phyloP scores from a whole-genome alignment of 2,888 invertebrate genomes.

The Pogonocherus hispidulus region DNA sequence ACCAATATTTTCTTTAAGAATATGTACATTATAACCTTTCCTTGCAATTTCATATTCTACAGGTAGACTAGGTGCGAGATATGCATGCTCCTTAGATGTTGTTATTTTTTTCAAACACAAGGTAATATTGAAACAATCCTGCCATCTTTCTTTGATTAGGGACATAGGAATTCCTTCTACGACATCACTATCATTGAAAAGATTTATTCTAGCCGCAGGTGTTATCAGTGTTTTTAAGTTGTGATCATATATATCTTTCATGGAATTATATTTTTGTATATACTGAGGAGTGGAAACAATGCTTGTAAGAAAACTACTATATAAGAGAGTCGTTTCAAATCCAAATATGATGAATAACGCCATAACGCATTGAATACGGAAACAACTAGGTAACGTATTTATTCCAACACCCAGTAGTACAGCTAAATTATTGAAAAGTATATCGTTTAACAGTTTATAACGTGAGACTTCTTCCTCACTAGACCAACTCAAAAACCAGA shows the following conservation, averaged over 20 bases:
- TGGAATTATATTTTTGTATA: conserved; percentile 21
- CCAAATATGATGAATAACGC: conserved; percentile 23
- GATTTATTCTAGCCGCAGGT: background rate
- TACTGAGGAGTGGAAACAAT: conserved; percentile 25
- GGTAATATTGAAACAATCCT: background rate
- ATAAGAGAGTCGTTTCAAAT: conserved; percentile 1
- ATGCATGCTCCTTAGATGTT: background rate
- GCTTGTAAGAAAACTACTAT: conserved; percentile 31
- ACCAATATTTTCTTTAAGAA: background rate
- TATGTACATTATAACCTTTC: background rate
- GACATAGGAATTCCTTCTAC: background rate
- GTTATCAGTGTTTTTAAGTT: conserved; percentile 25
- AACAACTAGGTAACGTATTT: conserved; percentile 11
- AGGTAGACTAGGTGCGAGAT: background rate
- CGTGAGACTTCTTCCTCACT: background rate
- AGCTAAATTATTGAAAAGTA: conserved; percentile 12
- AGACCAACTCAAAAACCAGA: conserved; percentile 27
- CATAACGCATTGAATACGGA: conserved; percentile 29
- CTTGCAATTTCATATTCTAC: background rate
- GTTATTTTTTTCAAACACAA: background rate
- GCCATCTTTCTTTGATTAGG: background rate
- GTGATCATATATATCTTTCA: conserved; percentile 30
- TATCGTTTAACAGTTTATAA: background rate
- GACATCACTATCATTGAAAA: background rate
- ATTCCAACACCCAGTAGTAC: conserved; percentile 10